Evolutionary conservation across 2,888 invertebrate species (phyloP).

Genomic region (Harmothoe impar): DNA sequence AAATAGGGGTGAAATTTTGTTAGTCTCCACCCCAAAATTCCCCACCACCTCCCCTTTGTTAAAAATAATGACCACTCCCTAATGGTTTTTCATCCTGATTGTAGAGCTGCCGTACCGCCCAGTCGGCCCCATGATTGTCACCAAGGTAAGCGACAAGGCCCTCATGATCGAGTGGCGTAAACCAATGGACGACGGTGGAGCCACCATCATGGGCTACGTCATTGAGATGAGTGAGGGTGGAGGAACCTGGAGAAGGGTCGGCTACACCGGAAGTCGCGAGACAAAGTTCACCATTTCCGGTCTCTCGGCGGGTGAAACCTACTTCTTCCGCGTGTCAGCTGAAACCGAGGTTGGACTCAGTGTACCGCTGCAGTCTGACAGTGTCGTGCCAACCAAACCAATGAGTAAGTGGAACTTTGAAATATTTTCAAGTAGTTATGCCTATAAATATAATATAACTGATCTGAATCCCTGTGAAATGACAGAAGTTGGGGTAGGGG

Average conservation of each 20-base stretch:
- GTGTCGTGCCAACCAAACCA: conserved; percentile 77
- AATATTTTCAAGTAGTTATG: too few relatives aligned
- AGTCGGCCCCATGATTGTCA: conserved; percentile 72
- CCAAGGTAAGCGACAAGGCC: conserved; percentile 72
- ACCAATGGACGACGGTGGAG: conserved; percentile 83
- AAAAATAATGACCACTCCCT: too few relatives aligned
- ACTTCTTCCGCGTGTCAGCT: conserved; percentile 81
- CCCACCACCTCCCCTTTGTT: too few relatives aligned
- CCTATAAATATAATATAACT: not conserved
- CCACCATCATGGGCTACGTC: conserved; percentile 81
- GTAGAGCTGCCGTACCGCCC: conserved; percentile 71
- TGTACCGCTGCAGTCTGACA: conserved; percentile 81
- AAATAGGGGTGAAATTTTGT: too few relatives aligned
- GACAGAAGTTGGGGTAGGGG: too few relatives aligned
- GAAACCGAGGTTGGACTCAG: conserved; percentile 80
- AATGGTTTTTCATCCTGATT: too few relatives aligned
- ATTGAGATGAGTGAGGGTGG: conserved; percentile 74
- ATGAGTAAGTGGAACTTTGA: conserved; percentile 75
- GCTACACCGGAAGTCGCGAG: conserved; percentile 70
- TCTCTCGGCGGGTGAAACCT: conserved; percentile 75
- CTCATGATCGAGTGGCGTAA: conserved; percentile 83
- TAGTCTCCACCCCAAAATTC: too few relatives aligned
- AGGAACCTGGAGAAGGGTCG: conserved; percentile 71
- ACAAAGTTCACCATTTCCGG: conserved; percentile 72
- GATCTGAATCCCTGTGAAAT: too few relatives aligned